Conservation (phyloP, 2,888 invertebrate species). For the Syritta pipiens region DNA sequence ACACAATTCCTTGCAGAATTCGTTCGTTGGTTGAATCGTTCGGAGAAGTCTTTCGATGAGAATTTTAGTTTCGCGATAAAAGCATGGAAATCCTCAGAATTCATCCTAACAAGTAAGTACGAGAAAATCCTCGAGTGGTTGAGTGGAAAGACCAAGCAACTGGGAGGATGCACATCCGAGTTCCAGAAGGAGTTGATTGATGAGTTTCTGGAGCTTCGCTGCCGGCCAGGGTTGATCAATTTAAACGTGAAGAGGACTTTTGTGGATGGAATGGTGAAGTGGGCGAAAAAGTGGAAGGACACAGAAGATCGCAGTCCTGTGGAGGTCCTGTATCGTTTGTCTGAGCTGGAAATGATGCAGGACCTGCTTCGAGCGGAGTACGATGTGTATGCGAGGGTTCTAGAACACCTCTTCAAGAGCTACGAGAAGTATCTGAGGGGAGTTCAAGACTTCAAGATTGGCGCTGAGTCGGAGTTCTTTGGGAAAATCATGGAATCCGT, state of each 20-base stretch:
- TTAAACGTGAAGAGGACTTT: slow-evolving; percentile 71
- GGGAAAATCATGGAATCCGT: slow-evolving; percentile 70
- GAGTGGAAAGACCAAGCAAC: slow-evolving; percentile 47
- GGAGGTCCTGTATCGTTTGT: slow-evolving; percentile 71
- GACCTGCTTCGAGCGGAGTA: slow-evolving; percentile 73
- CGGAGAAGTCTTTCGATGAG: slow-evolving; percentile 72
- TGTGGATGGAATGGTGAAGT: slow-evolving; percentile 68
- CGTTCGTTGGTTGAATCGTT: slow-evolving; percentile 74
- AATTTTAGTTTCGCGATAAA: slow-evolving; percentile 76
- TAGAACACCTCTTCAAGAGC: slow-evolving; percentile 71
- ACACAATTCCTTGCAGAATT: slow-evolving; percentile 72
- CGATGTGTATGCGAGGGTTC: slow-evolving; percentile 69
- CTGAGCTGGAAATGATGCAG: slow-evolving; percentile 74
- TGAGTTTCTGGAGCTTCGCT: slow-evolving; percentile 72
- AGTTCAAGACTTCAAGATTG: slow-evolving; percentile 12
- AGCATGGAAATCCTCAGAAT: slow-evolving; percentile 77
- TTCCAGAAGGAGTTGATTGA: slow-evolving; percentile 68
- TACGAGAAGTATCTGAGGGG: slow-evolving; percentile 72
- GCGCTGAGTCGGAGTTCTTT: slow-evolving; percentile 73
- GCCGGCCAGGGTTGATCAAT: slow-evolving; percentile 74
- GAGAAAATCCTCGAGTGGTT: slow-evolving; percentile 76
- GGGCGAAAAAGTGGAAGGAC: slow-evolving; percentile 32
- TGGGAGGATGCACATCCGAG: slow-evolving; percentile 33
- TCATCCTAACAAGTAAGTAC: slow-evolving; percentile 75
- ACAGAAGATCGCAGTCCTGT: slow-evolving; percentile 37